Evolutionary conservation across 1,140 invertebrate species (phyloP).

Genomic region (Heliconius melpomene): DNA sequence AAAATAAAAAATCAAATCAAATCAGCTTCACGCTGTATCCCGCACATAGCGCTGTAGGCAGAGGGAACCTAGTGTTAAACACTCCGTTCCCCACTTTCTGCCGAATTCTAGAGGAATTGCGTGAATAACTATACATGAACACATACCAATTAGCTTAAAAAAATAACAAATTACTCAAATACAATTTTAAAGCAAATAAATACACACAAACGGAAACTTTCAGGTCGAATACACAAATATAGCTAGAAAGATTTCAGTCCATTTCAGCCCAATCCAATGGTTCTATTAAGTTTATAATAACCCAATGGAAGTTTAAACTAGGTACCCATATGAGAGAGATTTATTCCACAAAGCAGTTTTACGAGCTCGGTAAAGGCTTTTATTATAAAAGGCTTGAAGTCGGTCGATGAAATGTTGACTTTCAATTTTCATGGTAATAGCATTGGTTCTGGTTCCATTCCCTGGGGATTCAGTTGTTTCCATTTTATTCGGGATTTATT

Average conservation of each 20-base stretch:
- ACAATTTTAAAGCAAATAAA: background rate
- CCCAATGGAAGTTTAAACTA: constrained; percentile 20
- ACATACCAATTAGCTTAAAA: too few species aligned
- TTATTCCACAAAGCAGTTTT: constrained; percentile 32
- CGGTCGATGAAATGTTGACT: constrained; percentile 51
- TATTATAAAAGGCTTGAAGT: constrained; percentile 42
- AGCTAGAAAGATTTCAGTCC: too few species aligned
- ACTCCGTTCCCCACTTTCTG: too few species aligned
- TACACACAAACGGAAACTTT: background rate
- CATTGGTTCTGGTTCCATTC: constrained; percentile 41
- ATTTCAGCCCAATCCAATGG: background rate
- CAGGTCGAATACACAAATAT: background rate
- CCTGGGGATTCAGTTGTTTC: constrained; percentile 35
- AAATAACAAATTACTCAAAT: background rate
- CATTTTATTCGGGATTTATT: constrained; percentile 37
- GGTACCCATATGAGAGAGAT: background rate
- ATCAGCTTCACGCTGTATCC: too few species aligned
- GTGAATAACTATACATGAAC: too few species aligned
- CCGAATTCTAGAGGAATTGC: too few species aligned
- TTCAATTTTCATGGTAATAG: constrained; percentile 61
- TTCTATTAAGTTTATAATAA: constrained; percentile 22
- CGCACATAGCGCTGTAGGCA: too few species aligned
- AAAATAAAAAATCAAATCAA: too few species aligned
- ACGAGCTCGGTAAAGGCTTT: constrained; percentile 34
- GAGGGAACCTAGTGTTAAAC: too few species aligned